Base-by-base conservation (phyloP, 2,113 vertebrate genomes). In the Myiagra hebetior region DNA sequence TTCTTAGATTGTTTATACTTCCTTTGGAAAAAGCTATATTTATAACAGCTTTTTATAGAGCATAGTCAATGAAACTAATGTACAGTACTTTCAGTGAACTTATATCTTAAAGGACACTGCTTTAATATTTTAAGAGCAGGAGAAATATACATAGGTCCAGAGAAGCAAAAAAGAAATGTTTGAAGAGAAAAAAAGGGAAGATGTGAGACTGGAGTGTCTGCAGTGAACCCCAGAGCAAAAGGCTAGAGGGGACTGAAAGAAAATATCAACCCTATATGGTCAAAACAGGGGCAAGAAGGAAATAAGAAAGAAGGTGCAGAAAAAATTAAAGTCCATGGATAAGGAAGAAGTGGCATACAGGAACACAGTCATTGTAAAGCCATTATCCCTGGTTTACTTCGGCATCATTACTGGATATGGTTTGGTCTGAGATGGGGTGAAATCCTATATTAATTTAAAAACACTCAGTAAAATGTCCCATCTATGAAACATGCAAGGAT, bases 101-200 rank as follows among this genome's bases (percentile, higher is more conserved):
- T 89, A 59, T 52, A 70, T 63, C 56, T 94, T 52, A 94, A 91
- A 94, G 56, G 60, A 88, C 24, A 26, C 11, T 46, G 63, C 55
- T 94, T 96, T 88, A 94, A 95, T 96, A 94, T 95, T 95, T 96
- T 77, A 94, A 89, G 41, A 92, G 79, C 67, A 78, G 49, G n/a
- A 56, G 64, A 95, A 95, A 93, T 72, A 41, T 60, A 70, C 5
- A 14, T 31, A 67, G 22, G 59, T 74, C 19, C 55, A 90, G 67
- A 77, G 68, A 85, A 93, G n/a, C 2, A 14, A 84, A 75, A 70
- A 87, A 52, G 1, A 76, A 89, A 87, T 0, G 0, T 76, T 26
- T 88, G 63, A 90, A 86, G 42, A 80, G 27, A 67, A 62, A 92
- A 55, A 92, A 82, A 64, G 10, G 50, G 30, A 78, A 88, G 35